Base-by-base conservation (phyloP, 2,113 vertebrate genomes). In the Syngnathoides biaculeatus region DNA sequence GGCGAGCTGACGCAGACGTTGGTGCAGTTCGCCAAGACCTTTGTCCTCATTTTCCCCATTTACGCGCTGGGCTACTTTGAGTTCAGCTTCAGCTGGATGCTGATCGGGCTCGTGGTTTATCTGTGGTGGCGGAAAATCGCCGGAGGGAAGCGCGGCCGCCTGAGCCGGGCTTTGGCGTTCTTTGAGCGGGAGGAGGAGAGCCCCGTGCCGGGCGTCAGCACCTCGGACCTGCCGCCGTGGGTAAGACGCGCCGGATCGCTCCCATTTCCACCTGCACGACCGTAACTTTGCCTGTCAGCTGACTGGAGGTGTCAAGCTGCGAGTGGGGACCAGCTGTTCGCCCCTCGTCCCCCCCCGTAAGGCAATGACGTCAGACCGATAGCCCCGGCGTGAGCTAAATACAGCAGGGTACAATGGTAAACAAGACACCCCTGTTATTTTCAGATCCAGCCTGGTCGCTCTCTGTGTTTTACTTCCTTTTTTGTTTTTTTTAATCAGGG, bases 31-130 rank as follows among this genome's bases (percentile, higher is more conserved):
- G 94, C 92, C 27, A 93, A 94, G 87, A 94, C 95, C 58, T 97
- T 98, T 77, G 93, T 93, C 58, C 79, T 98, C 14, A 90, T 98
- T 68, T 94, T 98, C 83, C 96, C 96, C 0, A 93, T 98, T 59
- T 98, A 98, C 61, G 94, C 92, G 5, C 80, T 98, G 84, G 96
- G 96, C 1, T 98, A 96, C 89, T 92, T 97, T 75, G 95, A 94
- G 73, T 91, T 96, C 85, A 98, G 96, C 84, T 95, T 97, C 91
- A 97, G 94, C 86, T 98, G 96, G 96, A 89, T 98, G 65, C 85
- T 98, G 69, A 90, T 98, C 63, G 95, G 92, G 30, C 92, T 98
- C 30, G 89, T 92, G 64, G 79, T 94, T 66, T 92, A 97, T 69
- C 93, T 95, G 88, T 93, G 94, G 92, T 95, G 93, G 92, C 91